A percentile compares a stretch with the other conserved stretches of the same genome.
Evolutionary conservation across 2,797 vertebrate genomes (phyloP).

Genomic region (Brachymystax lenok): DNA sequence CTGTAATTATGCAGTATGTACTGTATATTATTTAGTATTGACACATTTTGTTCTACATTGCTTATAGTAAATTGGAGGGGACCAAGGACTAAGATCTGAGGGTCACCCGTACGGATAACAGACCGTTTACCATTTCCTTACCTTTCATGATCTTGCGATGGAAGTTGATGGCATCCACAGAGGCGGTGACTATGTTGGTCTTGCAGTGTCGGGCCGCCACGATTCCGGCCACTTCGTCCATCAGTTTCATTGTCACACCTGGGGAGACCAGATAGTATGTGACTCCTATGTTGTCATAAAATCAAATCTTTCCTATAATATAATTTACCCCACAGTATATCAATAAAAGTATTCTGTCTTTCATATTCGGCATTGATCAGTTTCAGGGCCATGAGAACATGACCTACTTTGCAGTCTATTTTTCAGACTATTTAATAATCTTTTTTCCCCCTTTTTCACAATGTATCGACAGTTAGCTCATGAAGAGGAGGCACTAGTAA

Average conservation of each 20-base stretch:
- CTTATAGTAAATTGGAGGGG: not conserved
- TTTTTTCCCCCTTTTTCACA: not conserved
- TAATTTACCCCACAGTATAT: constrained; percentile 1
- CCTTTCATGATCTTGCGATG: constrained; percentile 94
- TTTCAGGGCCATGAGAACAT: not conserved
- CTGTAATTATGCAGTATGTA: not conserved
- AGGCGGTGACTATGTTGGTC: constrained; percentile 94
- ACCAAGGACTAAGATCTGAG: not conserved
- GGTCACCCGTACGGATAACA: no score
- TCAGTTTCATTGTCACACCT: constrained; percentile 98
- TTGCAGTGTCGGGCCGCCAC: constrained; percentile 91
- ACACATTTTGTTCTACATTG: not conserved
- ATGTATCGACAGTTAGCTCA: not conserved
- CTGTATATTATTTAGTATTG: not conserved
- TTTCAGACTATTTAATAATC: not conserved
- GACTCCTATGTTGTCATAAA: not conserved
- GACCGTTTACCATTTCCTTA: not conserved
- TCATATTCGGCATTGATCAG: not conserved
- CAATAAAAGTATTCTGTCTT: constrained; percentile 5
- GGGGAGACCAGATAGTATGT: constrained; percentile 27
- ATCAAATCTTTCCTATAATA: not conserved
- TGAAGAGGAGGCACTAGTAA: not conserved
- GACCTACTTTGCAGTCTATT: not conserved
- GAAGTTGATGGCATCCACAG: constrained; percentile 94
- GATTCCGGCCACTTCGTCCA: constrained; percentile 96